Evolutionary conservation across 92 coral and sea anemone species (phyloP), one percentile per base, ranked within the genome.

Genomic region (Zoanthus gigantus): DNA sequence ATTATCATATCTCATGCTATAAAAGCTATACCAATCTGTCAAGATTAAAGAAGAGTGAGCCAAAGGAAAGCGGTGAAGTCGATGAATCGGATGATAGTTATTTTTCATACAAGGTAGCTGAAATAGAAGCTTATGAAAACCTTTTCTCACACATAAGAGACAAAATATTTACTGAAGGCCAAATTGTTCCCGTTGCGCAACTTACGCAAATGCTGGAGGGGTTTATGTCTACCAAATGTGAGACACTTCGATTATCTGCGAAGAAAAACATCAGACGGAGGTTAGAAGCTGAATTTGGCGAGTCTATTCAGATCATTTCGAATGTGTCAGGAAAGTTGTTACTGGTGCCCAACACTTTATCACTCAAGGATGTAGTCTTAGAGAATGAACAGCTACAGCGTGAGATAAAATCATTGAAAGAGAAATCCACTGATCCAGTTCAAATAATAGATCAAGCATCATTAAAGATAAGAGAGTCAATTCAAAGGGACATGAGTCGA

Each of bases 1-100:
- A 88, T 57, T 91, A 91, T 47, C 94, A 88, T 69, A 45, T 30
- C 32, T 76, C 90, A 9, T 88, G 94, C 78, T 88, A 91, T 48
- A 72, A 69, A 57, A 82, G 74, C 18, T 91, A 91, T 65, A 88
- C 90, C 18, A 86, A 87, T 57, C 63, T 57, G 63, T 74, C 18
- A 57, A 72, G 16, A 18, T 61, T 76, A 42, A 76, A 58, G 37
- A 29, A 12, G 46, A 37, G 67, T 61, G 84, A 74, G 78, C 63
- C 63, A 57, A 57, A 57, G 63, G 63, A 57, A 57, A 57, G 63
- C 15, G 56, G 56, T 52, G 63, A 57, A 57, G 63, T 57, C 63
- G 63, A 57, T 57, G 63, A 57, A 57, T 57, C 63, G 63, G 81
- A 68, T 18, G 60, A 53, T 16, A 68, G 42, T 28, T 9, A 32